Evolutionary conservation across 2,888 invertebrate genomes (phyloP).

Genomic region (Altica lythri): DNA sequence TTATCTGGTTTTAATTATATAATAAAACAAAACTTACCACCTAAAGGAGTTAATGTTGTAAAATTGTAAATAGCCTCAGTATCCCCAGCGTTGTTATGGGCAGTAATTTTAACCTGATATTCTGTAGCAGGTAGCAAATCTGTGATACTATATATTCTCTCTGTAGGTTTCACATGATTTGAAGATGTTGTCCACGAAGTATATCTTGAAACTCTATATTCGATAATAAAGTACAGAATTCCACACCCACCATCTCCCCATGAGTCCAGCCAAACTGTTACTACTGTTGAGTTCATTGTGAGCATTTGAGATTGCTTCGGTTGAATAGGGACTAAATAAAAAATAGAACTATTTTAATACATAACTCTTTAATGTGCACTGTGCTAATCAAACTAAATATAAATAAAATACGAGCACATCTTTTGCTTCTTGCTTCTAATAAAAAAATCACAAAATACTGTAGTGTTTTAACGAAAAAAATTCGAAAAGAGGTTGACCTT

Average conservation of each 20-base stretch:
- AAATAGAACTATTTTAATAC: no score
- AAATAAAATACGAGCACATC: neutral
- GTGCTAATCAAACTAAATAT: no score
- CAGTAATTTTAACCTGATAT: slow-evolving; percentile 75
- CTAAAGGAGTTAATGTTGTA: slow-evolving; percentile 77
- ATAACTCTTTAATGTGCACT: no score
- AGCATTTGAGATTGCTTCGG: slow-evolving; percentile 81
- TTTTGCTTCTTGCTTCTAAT: no score
- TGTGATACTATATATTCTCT: slow-evolving; percentile 79
- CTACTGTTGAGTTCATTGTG: slow-evolving; percentile 84
- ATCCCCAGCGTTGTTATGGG: slow-evolving; percentile 86
- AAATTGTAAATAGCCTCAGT: slow-evolving; percentile 83
- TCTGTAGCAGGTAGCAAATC: slow-evolving; percentile 77
- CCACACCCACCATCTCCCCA: slow-evolving; percentile 92
- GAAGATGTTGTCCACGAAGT: slow-evolving; percentile 79
- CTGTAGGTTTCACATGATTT: slow-evolving; percentile 80
- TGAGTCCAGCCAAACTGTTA: slow-evolving; percentile 83
- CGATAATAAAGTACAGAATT: slow-evolving; percentile 82
- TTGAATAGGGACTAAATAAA: slow-evolving; percentile 74
- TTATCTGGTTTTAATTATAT: neutral
- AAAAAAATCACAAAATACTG: no score
- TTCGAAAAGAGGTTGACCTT: no score
- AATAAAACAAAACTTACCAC: slow-evolving; percentile 61
- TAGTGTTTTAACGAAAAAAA: no score
- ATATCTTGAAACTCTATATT: slow-evolving; percentile 71